Percentiles rank a stretch among this genome's conserved stretches.
Evolutionary conservation across 2,797 vertebrate genomes (phyloP).

Genomic region (Tapera naevia): DNA sequence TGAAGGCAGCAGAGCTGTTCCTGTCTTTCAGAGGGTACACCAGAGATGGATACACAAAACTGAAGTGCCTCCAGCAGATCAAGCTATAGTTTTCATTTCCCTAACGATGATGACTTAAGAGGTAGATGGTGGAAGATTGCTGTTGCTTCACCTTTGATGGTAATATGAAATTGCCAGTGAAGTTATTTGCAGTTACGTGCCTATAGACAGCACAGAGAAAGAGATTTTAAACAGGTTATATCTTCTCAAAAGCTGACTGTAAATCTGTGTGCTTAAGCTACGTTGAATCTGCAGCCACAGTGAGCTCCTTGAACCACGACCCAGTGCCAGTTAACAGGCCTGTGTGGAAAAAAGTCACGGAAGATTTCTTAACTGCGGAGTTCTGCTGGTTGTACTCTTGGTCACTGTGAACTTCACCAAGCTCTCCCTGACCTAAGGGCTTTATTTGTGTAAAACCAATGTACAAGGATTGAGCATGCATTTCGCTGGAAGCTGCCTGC

Average conservation of each 20-base stretch:
- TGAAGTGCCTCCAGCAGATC: too few species aligned
- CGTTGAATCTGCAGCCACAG: neutral
- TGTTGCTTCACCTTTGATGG: neutral
- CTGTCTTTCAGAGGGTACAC: neutral
- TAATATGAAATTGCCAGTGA: neutral
- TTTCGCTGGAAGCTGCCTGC: neutral
- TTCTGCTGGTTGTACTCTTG: neutral
- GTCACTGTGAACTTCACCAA: neutral
- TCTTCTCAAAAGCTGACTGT: neutral
- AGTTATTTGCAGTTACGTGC: neutral
- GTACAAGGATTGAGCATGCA: rapidly evolving
- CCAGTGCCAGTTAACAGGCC: neutral
- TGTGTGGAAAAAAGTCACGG: neutral
- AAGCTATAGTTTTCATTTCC: neutral
- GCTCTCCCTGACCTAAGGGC: neutral
- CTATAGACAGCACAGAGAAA: neutral
- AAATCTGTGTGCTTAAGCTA: neutral
- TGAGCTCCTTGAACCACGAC: neutral
- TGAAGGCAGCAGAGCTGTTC: neutral
- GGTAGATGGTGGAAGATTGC: neutral
- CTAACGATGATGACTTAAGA: neutral
- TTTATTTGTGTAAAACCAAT: neutral
- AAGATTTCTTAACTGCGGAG: neutral
- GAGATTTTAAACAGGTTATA: neutral
- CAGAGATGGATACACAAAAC: neutral